phyloP scores from a whole-genome alignment of 2,797 vertebrate species.

The Lagocephalus sceleratus region DNA sequence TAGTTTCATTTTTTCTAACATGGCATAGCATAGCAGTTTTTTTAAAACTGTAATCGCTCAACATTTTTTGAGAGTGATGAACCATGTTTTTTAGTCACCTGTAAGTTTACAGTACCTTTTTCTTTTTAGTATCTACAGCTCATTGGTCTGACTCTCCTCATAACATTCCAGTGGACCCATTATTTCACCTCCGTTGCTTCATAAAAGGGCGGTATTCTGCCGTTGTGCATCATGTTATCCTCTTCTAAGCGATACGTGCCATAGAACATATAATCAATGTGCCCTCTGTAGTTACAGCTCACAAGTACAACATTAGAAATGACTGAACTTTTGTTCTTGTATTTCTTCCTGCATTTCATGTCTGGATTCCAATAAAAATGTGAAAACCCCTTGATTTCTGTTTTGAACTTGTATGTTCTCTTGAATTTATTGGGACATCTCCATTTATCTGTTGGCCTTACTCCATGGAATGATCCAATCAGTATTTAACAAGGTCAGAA shows the following conservation, averaged over 20 bases:
- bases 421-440: not conserved
- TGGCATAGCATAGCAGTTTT: not conserved
- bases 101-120: too few species aligned
- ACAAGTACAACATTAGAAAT: conserved; percentile 46
- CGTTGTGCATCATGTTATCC: conserved; percentile 24
- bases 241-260: conserved; percentile 44
- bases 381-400: conserved; percentile 14
- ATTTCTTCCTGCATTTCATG: conserved; percentile 60
- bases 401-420: conserved; percentile 3
- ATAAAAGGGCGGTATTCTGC: conserved; percentile 24
- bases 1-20: not conserved
- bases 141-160: conserved; percentile 55
- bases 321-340: conserved; percentile 55
- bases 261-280: conserved; percentile 39
- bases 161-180: conserved; percentile 58
- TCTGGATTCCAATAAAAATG: conserved; percentile 74
- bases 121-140: conserved; percentile 41
- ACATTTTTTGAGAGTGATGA: conserved; percentile 13
- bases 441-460: too few species aligned
- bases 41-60: not conserved
- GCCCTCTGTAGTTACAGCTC: conserved; percentile 22
- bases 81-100: conserved; percentile 26
- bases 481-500: too few species aligned
- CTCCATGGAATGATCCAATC: too few species aligned
- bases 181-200: conserved; percentile 31